A percentile compares a stretch with the other conserved stretches of the same genome.
phyloP scores from a whole-genome alignment of 2,797 vertebrate species.

The Dipus sagitta region DNA sequence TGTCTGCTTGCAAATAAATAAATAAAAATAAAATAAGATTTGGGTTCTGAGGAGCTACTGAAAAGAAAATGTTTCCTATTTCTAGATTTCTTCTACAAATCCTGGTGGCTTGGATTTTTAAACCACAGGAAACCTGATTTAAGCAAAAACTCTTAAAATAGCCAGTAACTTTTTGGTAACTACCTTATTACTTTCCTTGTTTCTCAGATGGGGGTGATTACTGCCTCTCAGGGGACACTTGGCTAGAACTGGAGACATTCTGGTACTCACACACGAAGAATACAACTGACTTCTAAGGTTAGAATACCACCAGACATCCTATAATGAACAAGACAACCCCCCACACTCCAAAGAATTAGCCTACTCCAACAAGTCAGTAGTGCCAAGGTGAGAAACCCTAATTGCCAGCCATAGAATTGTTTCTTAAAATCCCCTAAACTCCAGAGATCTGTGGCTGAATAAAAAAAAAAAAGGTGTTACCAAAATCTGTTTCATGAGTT shows the following conservation, averaged over 20 bases:
- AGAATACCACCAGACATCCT: background rate
- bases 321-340: background rate
- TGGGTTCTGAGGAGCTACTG: background rate
- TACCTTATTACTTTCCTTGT: conserved; percentile 5
- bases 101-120: background rate
- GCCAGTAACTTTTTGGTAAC: background rate
- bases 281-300: background rate
- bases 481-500: background rate
- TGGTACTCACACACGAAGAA: background rate
- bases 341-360: background rate
- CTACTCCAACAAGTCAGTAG: background rate
- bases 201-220: background rate
- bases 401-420: background rate
- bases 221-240: background rate
- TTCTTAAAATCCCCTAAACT: background rate
- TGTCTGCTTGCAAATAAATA: too few relatives aligned
- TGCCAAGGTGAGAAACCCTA: background rate
- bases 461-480: background rate
- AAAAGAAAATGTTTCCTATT: background rate
- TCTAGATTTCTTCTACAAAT: conserved; percentile 20
- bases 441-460: background rate
- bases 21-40: background rate
- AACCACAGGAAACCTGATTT: conserved; percentile 38
- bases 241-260: conserved; percentile 6
- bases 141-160: conserved; percentile 31